These are phyloP conservation scores for Trichogramma pretiosum DNA, from an alignment of 1,140 invertebrate species.

Conservation along the genomic window DNA sequence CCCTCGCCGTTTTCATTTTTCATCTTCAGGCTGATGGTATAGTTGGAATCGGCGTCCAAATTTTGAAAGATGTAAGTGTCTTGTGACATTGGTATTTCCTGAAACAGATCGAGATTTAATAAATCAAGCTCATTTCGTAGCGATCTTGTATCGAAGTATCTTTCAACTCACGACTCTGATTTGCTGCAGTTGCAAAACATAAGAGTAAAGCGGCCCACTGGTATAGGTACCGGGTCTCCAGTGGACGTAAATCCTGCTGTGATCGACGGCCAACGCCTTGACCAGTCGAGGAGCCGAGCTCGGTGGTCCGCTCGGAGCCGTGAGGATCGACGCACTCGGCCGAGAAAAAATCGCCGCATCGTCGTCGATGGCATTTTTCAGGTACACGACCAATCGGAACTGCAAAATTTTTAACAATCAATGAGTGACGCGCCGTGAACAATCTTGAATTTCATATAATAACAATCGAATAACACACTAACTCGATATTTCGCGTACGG, in stretches of 20 bases:
- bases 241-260: conserved; percentile 72
- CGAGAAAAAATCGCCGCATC: conserved; percentile 68
- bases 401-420: too few species aligned
- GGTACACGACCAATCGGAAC: conserved; percentile 72
- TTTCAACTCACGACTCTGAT: conserved; percentile 22
- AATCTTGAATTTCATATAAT: too few species aligned
- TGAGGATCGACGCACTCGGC: conserved; percentile 72
- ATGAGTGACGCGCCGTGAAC: too few species aligned
- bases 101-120: conserved; percentile 16
- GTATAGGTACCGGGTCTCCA: conserved; percentile 81
- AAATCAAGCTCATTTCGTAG: too few species aligned
- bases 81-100: conserved; percentile 66
- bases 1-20: conserved; percentile 74
- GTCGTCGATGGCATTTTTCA: conserved; percentile 51
- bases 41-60: conserved; percentile 63
- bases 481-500: conserved; percentile 86
- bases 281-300: conserved; percentile 64
- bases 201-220: conserved; percentile 79
- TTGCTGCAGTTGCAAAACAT: conserved; percentile 57
- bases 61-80: conserved; percentile 72
- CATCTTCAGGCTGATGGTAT: conserved; percentile 68
- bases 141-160: too few species aligned
- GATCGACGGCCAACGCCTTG: conserved; percentile 69
- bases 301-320: conserved; percentile 62
- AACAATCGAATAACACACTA: too few species aligned